A percentile compares a stretch with the other conserved stretches of the same genome.
Evolutionary conservation across 2,797 vertebrate genomes (phyloP).

Genomic region (Anguilla megastoma): DNA sequence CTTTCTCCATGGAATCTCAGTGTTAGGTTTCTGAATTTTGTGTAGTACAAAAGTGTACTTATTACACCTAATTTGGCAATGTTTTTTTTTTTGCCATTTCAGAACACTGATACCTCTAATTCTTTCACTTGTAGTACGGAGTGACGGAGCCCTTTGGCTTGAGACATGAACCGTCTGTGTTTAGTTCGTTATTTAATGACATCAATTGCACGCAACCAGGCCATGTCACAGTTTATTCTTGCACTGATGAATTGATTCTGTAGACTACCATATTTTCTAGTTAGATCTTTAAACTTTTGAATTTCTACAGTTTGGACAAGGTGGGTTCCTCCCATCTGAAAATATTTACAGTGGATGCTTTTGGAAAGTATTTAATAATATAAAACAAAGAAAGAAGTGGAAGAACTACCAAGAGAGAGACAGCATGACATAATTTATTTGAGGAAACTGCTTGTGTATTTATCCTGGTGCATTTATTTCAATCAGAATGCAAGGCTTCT

Average conservation of each 20-base stretch:
- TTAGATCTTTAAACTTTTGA: background rate
- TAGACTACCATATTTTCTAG: background rate
- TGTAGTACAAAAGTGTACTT: background rate
- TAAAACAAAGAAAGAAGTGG: constrained; percentile 41
- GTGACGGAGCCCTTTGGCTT: constrained; percentile 30
- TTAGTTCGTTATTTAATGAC: constrained; percentile 15
- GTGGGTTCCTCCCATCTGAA: background rate
- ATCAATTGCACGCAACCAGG: constrained; percentile 21
- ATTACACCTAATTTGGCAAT: background rate
- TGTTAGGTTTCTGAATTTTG: background rate
- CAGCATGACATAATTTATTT: constrained; percentile 58
- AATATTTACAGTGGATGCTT: background rate
- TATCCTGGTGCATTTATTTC: constrained; percentile 27
- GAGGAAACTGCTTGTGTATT: constrained; percentile 45
- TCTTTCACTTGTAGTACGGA: constrained; percentile 30
- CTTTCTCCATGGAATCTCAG: background rate
- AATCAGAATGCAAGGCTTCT: background rate
- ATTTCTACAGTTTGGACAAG: background rate
- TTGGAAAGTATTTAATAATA: background rate
- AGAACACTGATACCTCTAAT: background rate
- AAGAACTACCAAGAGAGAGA: constrained; percentile 1
- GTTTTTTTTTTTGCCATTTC: background rate
- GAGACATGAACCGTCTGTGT: constrained; percentile 22
- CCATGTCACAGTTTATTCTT: constrained; percentile 29
- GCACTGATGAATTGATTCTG: constrained; percentile 20